Evolutionary conservation across 37 sponge, comb jelly and placozoan genomes (phyloP).

Genomic region (Tethya wilhelma): DNA sequence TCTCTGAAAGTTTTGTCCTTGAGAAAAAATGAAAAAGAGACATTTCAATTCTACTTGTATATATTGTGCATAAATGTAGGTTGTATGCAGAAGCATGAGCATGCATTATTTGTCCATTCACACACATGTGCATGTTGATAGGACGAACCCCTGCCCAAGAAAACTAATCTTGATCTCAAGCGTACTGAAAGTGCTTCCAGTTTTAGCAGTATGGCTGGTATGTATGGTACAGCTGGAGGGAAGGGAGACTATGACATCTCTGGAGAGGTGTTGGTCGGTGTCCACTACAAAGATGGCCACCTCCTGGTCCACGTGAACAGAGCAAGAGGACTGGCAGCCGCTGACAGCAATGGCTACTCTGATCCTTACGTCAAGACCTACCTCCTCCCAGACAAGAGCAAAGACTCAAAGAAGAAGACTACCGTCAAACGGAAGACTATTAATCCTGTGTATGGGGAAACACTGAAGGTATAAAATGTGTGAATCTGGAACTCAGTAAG

Average conservation of each 20-base stretch:
- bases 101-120: too few relatives aligned
- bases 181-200: constrained; percentile 10
- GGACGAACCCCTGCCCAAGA: too few relatives aligned
- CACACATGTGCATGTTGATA: too few relatives aligned
- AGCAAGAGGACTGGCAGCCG: constrained; percentile 67
- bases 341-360: constrained; percentile 48
- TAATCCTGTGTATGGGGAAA: constrained; percentile 57
- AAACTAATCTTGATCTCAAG: too few relatives aligned
- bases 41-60: too few relatives aligned
- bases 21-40: too few relatives aligned
- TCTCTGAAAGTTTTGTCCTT: too few relatives aligned
- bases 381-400: constrained; percentile 73
- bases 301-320: constrained; percentile 54
- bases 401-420: constrained; percentile 72
- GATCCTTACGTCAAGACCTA: constrained; percentile 81
- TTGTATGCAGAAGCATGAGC: too few relatives aligned
- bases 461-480: constrained; percentile 71
- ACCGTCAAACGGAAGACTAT: constrained; percentile 43
- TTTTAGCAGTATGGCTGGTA: constrained; percentile 20
- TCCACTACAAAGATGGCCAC: constrained; percentile 27
- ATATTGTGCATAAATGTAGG: too few relatives aligned
- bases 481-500: too few relatives aligned
- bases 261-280: constrained; percentile 65
- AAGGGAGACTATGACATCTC: constrained; percentile 64
- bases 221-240: constrained; percentile 47